A percentile compares a stretch with the other conserved stretches of the same genome.
phyloP scores from a whole-genome alignment of 2,797 vertebrate genomes.

The Sebastes trivittatus region DNA sequence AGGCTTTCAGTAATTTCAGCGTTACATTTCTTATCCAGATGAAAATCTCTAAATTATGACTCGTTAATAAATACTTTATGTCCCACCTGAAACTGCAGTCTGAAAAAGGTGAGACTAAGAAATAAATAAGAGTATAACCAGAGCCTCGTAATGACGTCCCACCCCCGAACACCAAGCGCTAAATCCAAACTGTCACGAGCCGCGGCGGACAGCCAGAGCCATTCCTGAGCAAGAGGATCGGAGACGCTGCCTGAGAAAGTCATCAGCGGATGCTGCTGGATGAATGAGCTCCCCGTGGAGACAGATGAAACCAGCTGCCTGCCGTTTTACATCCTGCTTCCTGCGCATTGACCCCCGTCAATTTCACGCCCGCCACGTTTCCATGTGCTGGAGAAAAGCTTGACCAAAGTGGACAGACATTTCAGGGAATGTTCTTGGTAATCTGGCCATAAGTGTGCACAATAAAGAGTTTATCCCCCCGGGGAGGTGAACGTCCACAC shows the following conservation, averaged over 20 bases:
- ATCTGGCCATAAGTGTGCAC: background rate
- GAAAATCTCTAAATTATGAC: background rate
- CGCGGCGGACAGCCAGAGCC: background rate
- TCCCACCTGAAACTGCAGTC: background rate
- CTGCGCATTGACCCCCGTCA: background rate
- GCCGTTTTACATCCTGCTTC: conserved; percentile 29
- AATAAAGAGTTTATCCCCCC: too few relatives aligned
- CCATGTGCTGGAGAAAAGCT: background rate
- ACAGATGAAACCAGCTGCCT: conserved; percentile 18
- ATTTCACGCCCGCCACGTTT: conserved; percentile 11
- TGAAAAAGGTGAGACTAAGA: background rate
- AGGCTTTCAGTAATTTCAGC: background rate
- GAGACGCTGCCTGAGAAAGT: conserved; percentile 27
- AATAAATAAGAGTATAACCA: background rate
- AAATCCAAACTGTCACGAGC: background rate
- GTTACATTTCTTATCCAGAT: background rate
- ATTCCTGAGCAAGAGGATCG: background rate
- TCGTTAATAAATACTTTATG: background rate
- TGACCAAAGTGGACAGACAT: background rate
- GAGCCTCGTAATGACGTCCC: background rate
- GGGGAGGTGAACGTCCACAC: background rate
- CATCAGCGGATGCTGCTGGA: conserved; percentile 3
- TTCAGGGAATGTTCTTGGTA: background rate
- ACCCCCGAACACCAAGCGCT: background rate
- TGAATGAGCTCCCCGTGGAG: conserved; percentile 21